Base-by-base conservation (phyloP, 1,140 invertebrate genomes). In the Eurosta solidaginis region DNA sequence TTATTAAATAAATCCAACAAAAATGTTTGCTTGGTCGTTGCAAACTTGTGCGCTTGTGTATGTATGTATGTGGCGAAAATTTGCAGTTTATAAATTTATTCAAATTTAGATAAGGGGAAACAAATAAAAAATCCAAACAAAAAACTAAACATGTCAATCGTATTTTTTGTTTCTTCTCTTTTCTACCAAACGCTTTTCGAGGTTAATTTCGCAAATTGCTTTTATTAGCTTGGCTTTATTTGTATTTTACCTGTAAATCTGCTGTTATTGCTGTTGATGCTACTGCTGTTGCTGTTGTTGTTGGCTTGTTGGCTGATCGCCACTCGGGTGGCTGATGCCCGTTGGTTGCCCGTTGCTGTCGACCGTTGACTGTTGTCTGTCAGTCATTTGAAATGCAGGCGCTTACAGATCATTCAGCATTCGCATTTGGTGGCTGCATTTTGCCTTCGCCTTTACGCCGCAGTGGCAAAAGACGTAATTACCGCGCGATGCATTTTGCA, bases 161-260 rank as follows among this genome's bases (percentile, higher is more conserved):
- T 20, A 40, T 40, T 40, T 17, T 20, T 22, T 17, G 10, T 29
- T 36, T 59, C n/a, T 29, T 36, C n/a, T 29, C 22, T 33, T 68
- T 40, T 36, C 10, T 36, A 6, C 59, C 14, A 12, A 27, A 36
- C n/a, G n/a, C 33, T 68, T 59, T 68, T 68, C 59, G 59, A 68
- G 59, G 59, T 83, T 85, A 85, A 85, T 85, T 85, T 85, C 73
- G 44, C 80, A 85, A 85, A 85, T 85, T 85, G 83, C 82, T 85
- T 85, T 85, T 85, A 85, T 85, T 85, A 85, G 83, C 80, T 85
- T 85, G 82, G 81, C 84, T 85, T 85, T 85, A 85, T 85, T 85
- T 85, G 83, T 82, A 85, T 85, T 85, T 85, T 85, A 84, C 33
- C 84, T 85, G 83, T 85, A 85, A 85, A 85, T 83, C 85, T 85